Evolutionary conservation across 2,113 vertebrate genomes (phyloP).

Genomic region (Sebastes fasciatus): DNA sequence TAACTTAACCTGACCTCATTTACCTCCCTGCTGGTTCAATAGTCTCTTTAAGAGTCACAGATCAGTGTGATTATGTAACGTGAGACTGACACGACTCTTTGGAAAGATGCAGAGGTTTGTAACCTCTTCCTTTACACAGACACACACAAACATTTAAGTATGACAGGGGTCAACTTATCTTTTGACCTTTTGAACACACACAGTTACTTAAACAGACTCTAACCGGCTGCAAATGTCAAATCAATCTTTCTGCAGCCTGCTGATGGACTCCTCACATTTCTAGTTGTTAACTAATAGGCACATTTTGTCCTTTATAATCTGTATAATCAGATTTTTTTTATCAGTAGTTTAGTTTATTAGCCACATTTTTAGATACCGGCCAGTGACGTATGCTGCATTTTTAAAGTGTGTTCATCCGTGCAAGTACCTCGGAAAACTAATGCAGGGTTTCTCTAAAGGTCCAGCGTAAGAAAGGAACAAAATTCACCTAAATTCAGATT

Average conservation of each 20-base stretch:
- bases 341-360: background rate
- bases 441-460: background rate
- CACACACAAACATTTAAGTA: conserved; percentile 11
- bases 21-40: conserved; percentile 5
- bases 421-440: background rate
- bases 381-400: background rate
- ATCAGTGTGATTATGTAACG: conserved; percentile 50
- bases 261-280: background rate
- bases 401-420: background rate
- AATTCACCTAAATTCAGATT: background rate
- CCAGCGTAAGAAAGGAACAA: background rate
- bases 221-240: conserved; percentile 6
- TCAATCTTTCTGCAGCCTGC: background rate
- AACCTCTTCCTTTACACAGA: conserved; percentile 37
- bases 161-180: background rate
- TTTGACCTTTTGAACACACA: conserved; percentile 37
- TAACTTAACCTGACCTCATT: background rate
- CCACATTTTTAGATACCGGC: background rate
- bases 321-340: background rate
- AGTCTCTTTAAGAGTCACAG: conserved; percentile 30
- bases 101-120: conserved; percentile 29
- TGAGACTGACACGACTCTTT: background rate
- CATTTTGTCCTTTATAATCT: background rate
- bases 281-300: background rate
- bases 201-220: conserved; percentile 5